Conservation (phyloP, 2,113 vertebrate genomes). For the Toxostoma redivivum region DNA sequence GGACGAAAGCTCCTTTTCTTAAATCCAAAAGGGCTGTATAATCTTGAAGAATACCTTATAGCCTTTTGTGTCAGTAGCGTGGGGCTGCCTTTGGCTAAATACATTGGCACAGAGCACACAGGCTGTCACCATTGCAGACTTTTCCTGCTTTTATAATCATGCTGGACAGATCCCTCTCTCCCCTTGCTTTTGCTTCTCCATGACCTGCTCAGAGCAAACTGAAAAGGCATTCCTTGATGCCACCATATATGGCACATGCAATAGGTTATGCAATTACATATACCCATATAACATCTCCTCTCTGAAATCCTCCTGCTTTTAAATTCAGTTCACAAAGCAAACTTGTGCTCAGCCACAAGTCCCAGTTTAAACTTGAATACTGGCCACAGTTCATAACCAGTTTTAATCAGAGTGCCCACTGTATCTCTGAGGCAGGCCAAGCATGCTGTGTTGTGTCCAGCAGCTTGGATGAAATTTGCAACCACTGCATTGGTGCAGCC, state of each 20-base stretch:
- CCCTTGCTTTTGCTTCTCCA: not conserved
- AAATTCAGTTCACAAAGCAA: not conserved
- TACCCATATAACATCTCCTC: not conserved
- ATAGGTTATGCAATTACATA: not conserved
- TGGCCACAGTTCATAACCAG: not conserved
- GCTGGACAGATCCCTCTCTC: not conserved
- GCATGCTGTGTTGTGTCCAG: not conserved
- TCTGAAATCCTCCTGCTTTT: not conserved
- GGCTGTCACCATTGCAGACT: not conserved
- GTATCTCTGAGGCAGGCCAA: not conserved
- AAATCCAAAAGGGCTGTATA: not conserved
- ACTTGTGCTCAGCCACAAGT: not conserved
- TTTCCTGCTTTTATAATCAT: not conserved
- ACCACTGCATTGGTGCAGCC: not conserved
- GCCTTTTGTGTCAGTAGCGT: not conserved
- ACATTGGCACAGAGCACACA: not conserved
- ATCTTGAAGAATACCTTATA: not conserved
- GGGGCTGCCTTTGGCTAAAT: not conserved
- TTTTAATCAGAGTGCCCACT: not conserved
- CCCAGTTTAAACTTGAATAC: not conserved
- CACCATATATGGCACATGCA: not conserved
- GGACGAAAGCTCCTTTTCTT: not conserved
- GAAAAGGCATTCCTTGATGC: not conserved
- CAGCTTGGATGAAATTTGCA: not conserved
- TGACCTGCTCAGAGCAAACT: not conserved